Evolutionary conservation across 2,113 vertebrate species (phyloP).

Genomic region (Trachemys scripta): DNA sequence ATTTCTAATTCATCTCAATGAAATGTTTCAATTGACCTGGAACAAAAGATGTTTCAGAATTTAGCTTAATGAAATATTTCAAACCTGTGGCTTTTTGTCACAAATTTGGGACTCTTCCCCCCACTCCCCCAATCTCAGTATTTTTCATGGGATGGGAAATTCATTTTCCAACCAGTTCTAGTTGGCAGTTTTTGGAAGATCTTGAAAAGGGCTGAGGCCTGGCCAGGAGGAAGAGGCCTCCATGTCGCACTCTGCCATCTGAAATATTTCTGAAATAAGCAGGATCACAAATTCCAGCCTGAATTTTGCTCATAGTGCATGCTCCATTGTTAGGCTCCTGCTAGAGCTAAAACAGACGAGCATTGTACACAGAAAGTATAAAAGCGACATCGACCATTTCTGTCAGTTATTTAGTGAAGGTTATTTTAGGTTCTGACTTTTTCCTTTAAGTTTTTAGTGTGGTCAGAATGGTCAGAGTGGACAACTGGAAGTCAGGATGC

Average conservation of each 20-base stretch:
- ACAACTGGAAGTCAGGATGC: constrained; percentile 38
- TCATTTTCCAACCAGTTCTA: not conserved
- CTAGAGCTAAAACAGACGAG: not conserved
- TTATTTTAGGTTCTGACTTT: constrained; percentile 53
- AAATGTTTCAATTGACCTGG: not conserved
- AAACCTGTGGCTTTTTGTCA: not conserved
- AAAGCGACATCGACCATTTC: not conserved
- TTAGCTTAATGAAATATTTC: not conserved
- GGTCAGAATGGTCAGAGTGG: constrained; percentile 30
- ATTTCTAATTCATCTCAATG: not conserved
- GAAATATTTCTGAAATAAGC: not conserved
- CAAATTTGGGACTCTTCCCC: not conserved
- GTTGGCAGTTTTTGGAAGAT: not conserved
- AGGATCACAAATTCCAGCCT: not conserved
- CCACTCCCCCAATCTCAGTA: not conserved
- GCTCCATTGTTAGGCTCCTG: fast-evolving
- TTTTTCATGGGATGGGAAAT: not conserved
- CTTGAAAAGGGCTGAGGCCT: not conserved
- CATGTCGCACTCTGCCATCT: not conserved
- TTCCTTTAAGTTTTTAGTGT: not conserved
- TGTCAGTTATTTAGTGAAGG: constrained; percentile 47
- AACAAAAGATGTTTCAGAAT: not conserved
- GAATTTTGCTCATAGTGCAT: fast-evolving
- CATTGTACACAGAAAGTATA: not conserved
- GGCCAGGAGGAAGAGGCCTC: not conserved